phyloP scores from a whole-genome alignment of 1,140 invertebrate species.

The Linepithema humile region DNA sequence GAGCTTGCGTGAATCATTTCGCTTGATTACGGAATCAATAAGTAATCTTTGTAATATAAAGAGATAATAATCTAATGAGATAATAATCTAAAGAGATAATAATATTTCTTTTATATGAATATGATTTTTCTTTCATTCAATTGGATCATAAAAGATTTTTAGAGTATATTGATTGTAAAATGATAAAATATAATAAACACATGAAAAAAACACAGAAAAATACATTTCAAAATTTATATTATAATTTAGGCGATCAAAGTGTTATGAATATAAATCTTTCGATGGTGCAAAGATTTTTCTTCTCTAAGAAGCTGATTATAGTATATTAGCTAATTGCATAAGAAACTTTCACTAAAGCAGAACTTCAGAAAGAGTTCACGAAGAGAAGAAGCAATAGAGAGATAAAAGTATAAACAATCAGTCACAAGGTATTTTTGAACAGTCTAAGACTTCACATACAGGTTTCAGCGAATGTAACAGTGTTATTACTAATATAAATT shows the following conservation, averaged over 20 bases:
- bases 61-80: neutral
- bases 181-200: too few relatives aligned
- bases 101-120: neutral
- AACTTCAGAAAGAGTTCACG: neutral
- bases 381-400: neutral
- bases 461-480: neutral
- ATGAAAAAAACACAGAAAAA: neutral
- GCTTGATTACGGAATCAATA: neutral
- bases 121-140: neutral
- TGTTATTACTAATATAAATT: neutral
- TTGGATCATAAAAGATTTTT: neutral
- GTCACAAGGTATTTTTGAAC: neutral
- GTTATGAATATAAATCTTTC: neutral
- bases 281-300: neutral
- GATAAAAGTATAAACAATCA: neutral
- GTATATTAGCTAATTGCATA: constrained; percentile 32
- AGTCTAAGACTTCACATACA: neutral
- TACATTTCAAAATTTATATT: neutral
- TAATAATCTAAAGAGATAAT: too few relatives aligned
- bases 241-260: neutral
- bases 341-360: constrained; percentile 2
- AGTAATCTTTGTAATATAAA: neutral
- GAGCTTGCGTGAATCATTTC: neutral
- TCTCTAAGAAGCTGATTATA: neutral
- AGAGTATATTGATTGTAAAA: neutral